Conservation (phyloP, 1,140 invertebrate genomes). For the Zelostemma sp. region DNA sequence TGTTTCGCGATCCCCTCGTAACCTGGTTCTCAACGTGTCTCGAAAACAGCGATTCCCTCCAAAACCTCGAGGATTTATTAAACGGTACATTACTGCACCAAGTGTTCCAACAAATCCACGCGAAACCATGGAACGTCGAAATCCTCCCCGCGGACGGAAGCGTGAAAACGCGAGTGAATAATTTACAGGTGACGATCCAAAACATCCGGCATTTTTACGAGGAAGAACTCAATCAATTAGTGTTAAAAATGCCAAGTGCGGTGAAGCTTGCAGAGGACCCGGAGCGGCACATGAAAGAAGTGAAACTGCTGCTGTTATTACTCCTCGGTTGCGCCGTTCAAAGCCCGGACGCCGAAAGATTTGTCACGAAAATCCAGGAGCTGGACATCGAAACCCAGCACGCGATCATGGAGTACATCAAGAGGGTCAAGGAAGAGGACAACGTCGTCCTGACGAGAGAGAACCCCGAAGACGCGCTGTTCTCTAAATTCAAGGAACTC, state of each 20-base stretch:
- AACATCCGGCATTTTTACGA: constrained; percentile 77
- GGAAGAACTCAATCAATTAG: constrained; percentile 87
- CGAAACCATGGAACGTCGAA: constrained; percentile 71
- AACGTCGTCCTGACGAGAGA: constrained; percentile 66
- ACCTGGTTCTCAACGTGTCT: constrained; percentile 89
- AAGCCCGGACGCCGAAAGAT: constrained; percentile 91
- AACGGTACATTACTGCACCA: constrained; percentile 87
- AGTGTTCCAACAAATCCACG: constrained; percentile 84
- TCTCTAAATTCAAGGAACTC: constrained; percentile 82
- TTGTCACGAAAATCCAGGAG: constrained; percentile 91
- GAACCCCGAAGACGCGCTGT: constrained; percentile 80
- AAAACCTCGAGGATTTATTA: constrained; percentile 83
- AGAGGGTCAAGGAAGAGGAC: constrained; percentile 75
- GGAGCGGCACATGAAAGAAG: constrained; percentile 81
- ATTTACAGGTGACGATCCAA: constrained; percentile 73
- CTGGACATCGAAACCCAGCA: constrained; percentile 87
- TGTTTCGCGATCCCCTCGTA: constrained; percentile 84
- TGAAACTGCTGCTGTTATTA: constrained; percentile 85
- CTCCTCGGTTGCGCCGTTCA: constrained; percentile 96
- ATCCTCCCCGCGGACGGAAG: constrained; percentile 69
- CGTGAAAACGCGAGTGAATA: constrained; percentile 69
- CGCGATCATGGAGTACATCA: constrained; percentile 92
- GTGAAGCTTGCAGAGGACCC: constrained; percentile 80
- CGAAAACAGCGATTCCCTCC: constrained; percentile 78
- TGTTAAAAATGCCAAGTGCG: constrained; percentile 85